Evolutionary conservation across 2,888 invertebrate species (phyloP).

Genomic region (Willowsia nigromaculata): DNA sequence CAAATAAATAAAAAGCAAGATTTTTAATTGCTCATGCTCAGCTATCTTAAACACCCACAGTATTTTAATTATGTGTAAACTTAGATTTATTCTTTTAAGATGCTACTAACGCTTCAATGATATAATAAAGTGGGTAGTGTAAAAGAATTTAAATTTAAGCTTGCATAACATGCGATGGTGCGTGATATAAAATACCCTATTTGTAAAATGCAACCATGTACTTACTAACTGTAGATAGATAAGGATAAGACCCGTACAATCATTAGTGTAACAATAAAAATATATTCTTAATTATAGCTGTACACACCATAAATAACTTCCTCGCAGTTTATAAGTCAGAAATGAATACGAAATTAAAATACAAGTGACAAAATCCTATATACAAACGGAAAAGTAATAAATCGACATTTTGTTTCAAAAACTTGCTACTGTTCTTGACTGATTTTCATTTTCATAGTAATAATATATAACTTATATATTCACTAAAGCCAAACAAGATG

Average conservation of each 20-base stretch:
- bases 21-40: constrained; percentile 50
- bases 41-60: constrained; percentile 44
- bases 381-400: constrained; percentile 30
- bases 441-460: neutral
- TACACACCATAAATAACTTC: neutral
- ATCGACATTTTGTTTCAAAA: constrained; percentile 19
- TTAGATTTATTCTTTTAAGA: constrained; percentile 14
- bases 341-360: constrained; percentile 3
- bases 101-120: constrained; percentile 48
- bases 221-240: neutral
- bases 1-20: neutral
- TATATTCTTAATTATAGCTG: neutral
- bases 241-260: constrained; percentile 16
- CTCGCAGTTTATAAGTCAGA: neutral
- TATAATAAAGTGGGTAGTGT: constrained; percentile 2
- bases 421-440: neutral
- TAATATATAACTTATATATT: neutral
- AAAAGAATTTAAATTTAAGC: neutral
- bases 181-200: constrained; percentile 56
- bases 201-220: neutral
- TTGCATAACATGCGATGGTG: constrained; percentile 30
- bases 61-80: constrained; percentile 58
- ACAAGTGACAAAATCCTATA: constrained; percentile 35
- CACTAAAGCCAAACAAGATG: neutral
- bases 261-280: constrained; percentile 10